These are phyloP conservation scores for Lasioglossum zephyrum DNA, from an alignment of 2,888 invertebrate genomes.

Conservation along the genomic window DNA sequence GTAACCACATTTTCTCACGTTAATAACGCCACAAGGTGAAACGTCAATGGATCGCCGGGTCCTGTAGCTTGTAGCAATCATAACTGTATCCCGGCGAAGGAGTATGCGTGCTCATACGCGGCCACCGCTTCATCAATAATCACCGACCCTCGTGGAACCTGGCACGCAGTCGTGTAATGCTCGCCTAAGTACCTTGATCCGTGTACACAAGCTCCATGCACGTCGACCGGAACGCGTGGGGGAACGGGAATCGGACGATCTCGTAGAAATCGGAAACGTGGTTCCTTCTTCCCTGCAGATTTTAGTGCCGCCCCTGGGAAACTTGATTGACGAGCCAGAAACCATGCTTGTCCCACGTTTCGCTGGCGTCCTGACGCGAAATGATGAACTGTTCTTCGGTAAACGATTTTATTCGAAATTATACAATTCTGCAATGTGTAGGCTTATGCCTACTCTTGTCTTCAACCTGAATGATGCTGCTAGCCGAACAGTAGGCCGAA, in stretches of 20 bases:
- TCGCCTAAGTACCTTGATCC: conserved; percentile 56
- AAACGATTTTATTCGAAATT: neutral
- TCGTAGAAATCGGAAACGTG: conserved; percentile 61
- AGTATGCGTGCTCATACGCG: conserved; percentile 56
- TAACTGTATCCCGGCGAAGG: conserved; percentile 75
- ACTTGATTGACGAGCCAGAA: neutral
- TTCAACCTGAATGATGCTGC: neutral
- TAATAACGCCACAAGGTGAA: conserved; percentile 69
- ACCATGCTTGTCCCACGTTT: neutral
- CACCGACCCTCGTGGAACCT: conserved; percentile 60
- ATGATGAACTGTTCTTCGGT: neutral
- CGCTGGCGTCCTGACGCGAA: neutral
- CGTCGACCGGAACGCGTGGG: conserved; percentile 17
- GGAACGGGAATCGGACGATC: conserved; percentile 20
- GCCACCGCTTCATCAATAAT: conserved; percentile 72
- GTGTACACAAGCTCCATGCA: conserved; percentile 39
- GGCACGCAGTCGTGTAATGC: conserved; percentile 64
- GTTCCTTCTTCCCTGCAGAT: conserved; percentile 30
- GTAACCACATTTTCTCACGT: conserved; percentile 74
- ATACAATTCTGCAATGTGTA: neutral
- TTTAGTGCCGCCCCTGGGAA: neutral
- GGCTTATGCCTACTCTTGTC: neutral
- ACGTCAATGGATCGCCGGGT: conserved; percentile 51
- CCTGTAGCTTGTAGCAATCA: conserved; percentile 73
- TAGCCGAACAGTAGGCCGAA: neutral